A percentile compares a stretch with the other conserved stretches of the same genome.
phyloP scores from a whole-genome alignment of 2,797 vertebrate species.

The Phaenicophaeus curvirostris region DNA sequence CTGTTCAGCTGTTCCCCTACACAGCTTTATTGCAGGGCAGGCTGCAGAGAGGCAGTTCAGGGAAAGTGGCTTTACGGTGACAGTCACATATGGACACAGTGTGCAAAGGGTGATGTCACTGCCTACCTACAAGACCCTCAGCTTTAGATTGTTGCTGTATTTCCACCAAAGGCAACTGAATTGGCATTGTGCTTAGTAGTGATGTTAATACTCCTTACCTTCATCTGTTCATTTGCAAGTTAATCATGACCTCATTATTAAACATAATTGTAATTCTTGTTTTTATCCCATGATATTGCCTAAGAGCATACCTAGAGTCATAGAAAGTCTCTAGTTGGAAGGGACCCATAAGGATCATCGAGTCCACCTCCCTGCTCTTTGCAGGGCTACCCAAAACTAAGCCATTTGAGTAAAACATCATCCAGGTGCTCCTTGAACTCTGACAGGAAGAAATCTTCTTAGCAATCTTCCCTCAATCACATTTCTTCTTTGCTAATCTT shows the following conservation, averaged over 20 bases:
- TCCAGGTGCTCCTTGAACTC: too few species aligned
- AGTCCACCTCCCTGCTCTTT: too few species aligned
- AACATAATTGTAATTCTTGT: not conserved
- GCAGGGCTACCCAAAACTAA: too few species aligned
- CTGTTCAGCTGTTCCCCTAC: not conserved
- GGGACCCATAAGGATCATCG: too few species aligned
- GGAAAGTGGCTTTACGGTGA: not conserved
- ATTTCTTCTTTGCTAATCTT: not conserved
- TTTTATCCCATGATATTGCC: slow-evolving; percentile 2
- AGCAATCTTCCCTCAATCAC: not conserved
- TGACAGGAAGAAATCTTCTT: not conserved
- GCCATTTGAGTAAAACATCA: too few species aligned
- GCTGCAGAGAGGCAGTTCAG: not conserved
- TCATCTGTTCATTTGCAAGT: not conserved
- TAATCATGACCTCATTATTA: not conserved
- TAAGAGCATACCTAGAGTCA: not conserved
- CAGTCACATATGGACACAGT: not conserved
- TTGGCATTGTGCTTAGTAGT: not conserved
- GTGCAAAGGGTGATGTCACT: not conserved
- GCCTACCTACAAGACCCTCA: not conserved
- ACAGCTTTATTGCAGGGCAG: not conserved
- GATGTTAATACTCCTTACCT: not conserved
- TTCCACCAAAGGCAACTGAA: slow-evolving; percentile 14
- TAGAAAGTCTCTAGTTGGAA: too few species aligned
- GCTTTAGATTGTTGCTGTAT: not conserved